Percentiles rank a stretch among this genome's conserved stretches.
Conservation (phyloP, 1,140 invertebrate species). For the Globodera rostochiensis region DNA sequence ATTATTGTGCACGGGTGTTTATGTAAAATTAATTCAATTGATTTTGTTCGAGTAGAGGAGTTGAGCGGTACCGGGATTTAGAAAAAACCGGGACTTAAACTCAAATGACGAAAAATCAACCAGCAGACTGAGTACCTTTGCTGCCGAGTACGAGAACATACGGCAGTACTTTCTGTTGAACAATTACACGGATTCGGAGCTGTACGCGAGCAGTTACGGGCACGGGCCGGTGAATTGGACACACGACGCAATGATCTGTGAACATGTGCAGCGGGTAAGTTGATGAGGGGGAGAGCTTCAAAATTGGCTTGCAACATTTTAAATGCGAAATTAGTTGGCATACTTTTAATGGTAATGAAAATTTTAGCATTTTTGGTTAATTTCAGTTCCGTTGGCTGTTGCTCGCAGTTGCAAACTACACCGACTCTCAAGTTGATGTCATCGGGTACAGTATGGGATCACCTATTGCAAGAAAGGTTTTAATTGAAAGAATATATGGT, state of each 20-base stretch:
- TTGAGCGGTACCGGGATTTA: constrained; percentile 6
- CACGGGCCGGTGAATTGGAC: constrained; percentile 25
- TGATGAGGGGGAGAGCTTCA: not conserved
- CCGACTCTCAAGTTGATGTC: constrained; percentile 43
- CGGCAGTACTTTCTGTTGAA: constrained; percentile 22
- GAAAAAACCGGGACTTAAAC: not conserved
- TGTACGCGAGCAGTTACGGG: constrained; percentile 40
- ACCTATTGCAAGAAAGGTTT: constrained; percentile 48
- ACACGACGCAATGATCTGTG: constrained; percentile 32
- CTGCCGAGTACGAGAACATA: constrained; percentile 19
- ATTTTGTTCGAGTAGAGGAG: not conserved
- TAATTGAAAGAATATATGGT: not conserved
- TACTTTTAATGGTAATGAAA: not conserved
- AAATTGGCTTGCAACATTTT: not conserved
- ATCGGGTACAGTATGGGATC: constrained; percentile 49
- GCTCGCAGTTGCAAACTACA: constrained; percentile 35
- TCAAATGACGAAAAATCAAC: not conserved
- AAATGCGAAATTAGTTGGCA: not conserved
- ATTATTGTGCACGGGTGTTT: not conserved
- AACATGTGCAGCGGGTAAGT: constrained; percentile 38
- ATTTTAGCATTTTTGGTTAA: not conserved
- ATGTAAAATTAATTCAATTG: not conserved
- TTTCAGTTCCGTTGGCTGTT: constrained; percentile 47
- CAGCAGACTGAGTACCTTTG: constrained; percentile 15
- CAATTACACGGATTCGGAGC: constrained; percentile 28